Base-by-base conservation (phyloP, 2,888 invertebrate species). In the Siphlonurus alternatus region DNA sequence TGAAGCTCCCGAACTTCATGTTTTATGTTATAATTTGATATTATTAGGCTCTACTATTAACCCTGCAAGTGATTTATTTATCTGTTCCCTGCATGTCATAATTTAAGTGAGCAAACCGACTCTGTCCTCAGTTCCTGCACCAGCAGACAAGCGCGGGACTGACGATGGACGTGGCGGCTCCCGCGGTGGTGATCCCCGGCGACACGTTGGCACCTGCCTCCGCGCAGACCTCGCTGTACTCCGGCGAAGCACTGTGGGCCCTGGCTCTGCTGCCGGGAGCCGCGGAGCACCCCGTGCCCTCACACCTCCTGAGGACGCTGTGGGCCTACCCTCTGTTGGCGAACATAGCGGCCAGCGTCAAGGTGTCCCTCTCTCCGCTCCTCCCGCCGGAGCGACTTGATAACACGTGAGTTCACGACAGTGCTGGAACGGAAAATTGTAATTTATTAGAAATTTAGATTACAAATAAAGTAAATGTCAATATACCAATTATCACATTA, bases 211-310 rank as follows among this genome's bases (percentile, higher is more conserved):
- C 71, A 1, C 71, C 71, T 10, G 68, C 70, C n/a, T 70, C 70
- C 54, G 70, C 71, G 1, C 66, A 70, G 61, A 71, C 71, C 25
- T 69, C 70, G 1, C 61, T 71, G 20, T 71, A 71, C 65, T 68
- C 70, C 7, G 68, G 70, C 20, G 71, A 71, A 66, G 71, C 71
- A 2, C 70, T 71, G 61, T 71, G 71, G 71, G 71, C 71, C 53
- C 67, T 71, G 5, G 70, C 71, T 2, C 64, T 71, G 5, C 67
- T 71, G 22, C 67, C 66, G 15, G 20, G 25, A 24, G 23, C 25
- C 1, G 22, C 60, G 24, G 7, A 1, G 18, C 59, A 54, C 2
- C 18, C 20, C 20, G 23, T 65, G 3, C 60, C 63, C 15, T 25
- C 59, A 18, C 64, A 65, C 25, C 53, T 65, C 1, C 60, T 64